phyloP scores from a whole-genome alignment of 2,113 vertebrate species.

The Equus quagga region DNA sequence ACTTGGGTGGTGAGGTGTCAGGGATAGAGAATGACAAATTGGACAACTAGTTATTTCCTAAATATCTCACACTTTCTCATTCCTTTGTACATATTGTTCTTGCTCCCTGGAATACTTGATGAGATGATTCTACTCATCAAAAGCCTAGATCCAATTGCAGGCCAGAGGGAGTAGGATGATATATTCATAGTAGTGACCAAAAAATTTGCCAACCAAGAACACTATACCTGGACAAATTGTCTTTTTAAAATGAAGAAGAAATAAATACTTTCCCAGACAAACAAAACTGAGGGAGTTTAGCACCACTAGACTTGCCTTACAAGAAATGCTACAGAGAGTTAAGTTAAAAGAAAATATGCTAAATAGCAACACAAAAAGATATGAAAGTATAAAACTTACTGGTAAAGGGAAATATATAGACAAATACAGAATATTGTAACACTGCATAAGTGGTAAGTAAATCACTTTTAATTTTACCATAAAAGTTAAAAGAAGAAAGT shows the following conservation, averaged over 20 bases:
- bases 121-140: not conserved
- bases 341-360: not conserved
- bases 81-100: not conserved
- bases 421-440: not conserved
- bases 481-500: not conserved
- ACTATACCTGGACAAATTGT: not conserved
- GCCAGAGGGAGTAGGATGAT: not conserved
- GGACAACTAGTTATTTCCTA: not conserved
- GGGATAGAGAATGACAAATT: not conserved
- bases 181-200: not conserved
- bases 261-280: not conserved
- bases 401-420: not conserved
- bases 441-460: not conserved
- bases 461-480: not conserved
- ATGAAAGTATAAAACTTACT: not conserved
- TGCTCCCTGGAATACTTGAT: not conserved
- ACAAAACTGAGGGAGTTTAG: not conserved
- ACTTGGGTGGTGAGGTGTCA: not conserved
- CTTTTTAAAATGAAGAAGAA: not conserved
- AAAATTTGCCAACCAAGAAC: not conserved
- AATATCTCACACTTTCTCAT: not conserved
- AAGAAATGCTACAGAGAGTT: not conserved
- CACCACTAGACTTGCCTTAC: not conserved
- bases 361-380: not conserved
- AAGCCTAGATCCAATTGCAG: not conserved